Percentiles rank a stretch among this genome's conserved stretches.
These are phyloP conservation scores for Turnix velox DNA, from an alignment of 2,113 vertebrate genomes.

Conservation along the genomic window DNA sequence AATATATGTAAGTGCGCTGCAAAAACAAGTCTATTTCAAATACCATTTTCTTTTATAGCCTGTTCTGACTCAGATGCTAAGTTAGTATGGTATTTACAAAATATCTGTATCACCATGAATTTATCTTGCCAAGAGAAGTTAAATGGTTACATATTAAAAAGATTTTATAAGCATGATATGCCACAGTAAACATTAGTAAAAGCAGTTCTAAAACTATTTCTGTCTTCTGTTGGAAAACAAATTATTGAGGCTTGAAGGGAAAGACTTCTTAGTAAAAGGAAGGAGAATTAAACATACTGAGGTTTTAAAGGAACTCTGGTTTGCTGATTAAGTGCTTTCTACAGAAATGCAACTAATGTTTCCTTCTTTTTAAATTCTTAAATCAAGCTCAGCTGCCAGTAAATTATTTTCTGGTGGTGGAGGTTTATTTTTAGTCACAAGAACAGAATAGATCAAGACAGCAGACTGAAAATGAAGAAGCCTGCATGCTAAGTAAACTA, in stretches of 20 bases:
- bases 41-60: constrained; percentile 1
- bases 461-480: background rate
- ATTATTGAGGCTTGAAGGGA: constrained; percentile 46
- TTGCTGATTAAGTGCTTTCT: constrained; percentile 55
- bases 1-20: background rate
- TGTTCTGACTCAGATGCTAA: constrained; percentile 6
- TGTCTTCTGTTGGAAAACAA: constrained; percentile 36
- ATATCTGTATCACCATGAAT: constrained; percentile 4
- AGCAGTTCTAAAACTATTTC: constrained; percentile 16
- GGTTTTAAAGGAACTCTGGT: constrained; percentile 39
- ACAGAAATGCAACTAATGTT: constrained; percentile 31
- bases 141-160: constrained; percentile 69
- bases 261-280: constrained; percentile 1
- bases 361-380: constrained; percentile 20
- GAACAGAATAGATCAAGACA: background rate
- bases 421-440: constrained; percentile 36
- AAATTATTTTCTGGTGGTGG: background rate
- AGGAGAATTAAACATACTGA: background rate
- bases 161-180: constrained; percentile 58
- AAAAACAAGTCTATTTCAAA: background rate
- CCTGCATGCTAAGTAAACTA: background rate
- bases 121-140: constrained; percentile 60
- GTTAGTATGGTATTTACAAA: constrained; percentile 55
- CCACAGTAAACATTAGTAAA: constrained; percentile 36
- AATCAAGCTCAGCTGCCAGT: background rate